phyloP scores from a whole-genome alignment of 2,888 invertebrate species.

The Eupithecia subumbrata region DNA sequence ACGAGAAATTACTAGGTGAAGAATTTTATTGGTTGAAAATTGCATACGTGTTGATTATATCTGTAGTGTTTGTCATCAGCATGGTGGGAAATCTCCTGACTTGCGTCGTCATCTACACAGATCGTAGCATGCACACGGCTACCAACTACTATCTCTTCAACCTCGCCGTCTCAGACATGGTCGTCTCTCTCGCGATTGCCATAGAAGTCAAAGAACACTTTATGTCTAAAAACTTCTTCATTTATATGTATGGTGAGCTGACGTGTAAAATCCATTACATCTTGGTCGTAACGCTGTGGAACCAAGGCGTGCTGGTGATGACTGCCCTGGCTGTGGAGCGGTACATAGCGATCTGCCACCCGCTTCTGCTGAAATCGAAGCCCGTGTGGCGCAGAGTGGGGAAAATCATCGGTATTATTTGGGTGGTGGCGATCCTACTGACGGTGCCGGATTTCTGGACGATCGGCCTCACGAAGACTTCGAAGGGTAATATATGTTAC shows the following conservation, averaged over 20 bases:
- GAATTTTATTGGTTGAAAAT: constrained; percentile 49
- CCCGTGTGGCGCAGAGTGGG: constrained; percentile 58
- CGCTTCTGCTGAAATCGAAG: constrained; percentile 54
- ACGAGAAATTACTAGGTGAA: constrained; percentile 45
- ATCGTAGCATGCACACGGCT: constrained; percentile 71
- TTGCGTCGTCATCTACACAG: constrained; percentile 70
- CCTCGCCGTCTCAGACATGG: constrained; percentile 70
- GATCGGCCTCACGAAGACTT: constrained; percentile 53
- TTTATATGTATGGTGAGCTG: constrained; percentile 48
- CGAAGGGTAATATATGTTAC: constrained; percentile 55
- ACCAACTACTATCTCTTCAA: constrained; percentile 74
- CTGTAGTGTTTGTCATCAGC: constrained; percentile 56
- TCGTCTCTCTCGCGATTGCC: constrained; percentile 64
- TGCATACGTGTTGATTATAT: constrained; percentile 44
- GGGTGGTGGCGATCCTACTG: constrained; percentile 60
- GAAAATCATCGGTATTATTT: constrained; percentile 58
- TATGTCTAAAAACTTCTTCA: constrained; percentile 44
- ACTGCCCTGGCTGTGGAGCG: constrained; percentile 66
- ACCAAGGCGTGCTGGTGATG: constrained; percentile 65
- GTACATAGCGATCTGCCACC: constrained; percentile 65
- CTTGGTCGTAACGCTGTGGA: constrained; percentile 59
- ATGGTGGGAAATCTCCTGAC: constrained; percentile 70
- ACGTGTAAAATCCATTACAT: constrained; percentile 63
- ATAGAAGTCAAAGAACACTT: constrained; percentile 55
- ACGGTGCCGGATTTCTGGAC: constrained; percentile 62